Conservation (phyloP, 2,888 invertebrate genomes). For the Drosophila anomelani region DNA sequence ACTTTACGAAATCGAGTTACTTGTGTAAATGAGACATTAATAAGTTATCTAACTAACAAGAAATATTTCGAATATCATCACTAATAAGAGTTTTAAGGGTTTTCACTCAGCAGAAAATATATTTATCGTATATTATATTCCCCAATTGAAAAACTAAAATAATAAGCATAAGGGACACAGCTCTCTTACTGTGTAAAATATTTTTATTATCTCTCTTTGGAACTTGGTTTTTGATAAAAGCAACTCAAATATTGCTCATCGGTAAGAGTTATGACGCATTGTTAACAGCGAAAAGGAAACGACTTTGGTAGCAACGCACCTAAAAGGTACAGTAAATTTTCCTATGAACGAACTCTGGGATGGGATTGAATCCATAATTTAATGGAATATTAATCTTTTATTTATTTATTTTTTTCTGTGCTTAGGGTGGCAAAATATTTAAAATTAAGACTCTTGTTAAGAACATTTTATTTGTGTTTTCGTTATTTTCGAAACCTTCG, state of each 20-base stretch:
- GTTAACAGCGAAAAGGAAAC: conserved; percentile 9
- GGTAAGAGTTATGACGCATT: conserved; percentile 12
- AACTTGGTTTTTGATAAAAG: neutral
- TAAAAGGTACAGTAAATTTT: neutral
- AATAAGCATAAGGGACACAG: neutral
- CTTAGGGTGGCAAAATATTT: no score
- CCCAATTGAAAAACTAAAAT: neutral
- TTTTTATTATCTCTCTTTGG: neutral
- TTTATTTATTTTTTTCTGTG: no score
- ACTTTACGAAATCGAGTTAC: no score
- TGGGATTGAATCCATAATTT: neutral
- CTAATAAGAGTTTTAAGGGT: no score
- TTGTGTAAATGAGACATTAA: no score
- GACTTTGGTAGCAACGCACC: conserved; percentile 3
- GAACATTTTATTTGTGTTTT: no score
- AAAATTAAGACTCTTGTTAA: no score
- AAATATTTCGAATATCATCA: no score
- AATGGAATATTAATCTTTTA: no score
- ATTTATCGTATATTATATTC: neutral
- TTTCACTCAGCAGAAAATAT: no score
- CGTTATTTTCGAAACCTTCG: no score
- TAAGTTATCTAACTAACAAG: no score
- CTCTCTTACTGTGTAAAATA: neutral
- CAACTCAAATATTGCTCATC: conserved; percentile 1
- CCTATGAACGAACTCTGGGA: neutral